Base-by-base conservation (phyloP, 1,140 invertebrate genomes). In the Aphelenchoides besseyi region DNA sequence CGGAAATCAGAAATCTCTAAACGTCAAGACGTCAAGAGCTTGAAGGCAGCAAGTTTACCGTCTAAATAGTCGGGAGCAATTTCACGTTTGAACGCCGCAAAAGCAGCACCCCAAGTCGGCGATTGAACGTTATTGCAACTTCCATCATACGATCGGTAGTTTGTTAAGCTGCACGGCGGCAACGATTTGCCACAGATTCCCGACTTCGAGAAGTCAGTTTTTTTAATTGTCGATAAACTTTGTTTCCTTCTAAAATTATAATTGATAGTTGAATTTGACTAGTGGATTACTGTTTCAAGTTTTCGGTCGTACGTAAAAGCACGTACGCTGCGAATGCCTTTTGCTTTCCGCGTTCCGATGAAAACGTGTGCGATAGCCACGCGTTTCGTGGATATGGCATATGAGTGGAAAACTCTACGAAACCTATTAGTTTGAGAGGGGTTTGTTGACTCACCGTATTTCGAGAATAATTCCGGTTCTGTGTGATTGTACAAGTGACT, bases 121-220 rank as follows among this genome's bases (percentile, higher is more conserved):
- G 69, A 64, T 36, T 59, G 23, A 16, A 81, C 63, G 54, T 78
- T 78, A 48, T 78, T 78, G 57, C 76, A 78, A 57, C 32, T 36
- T 32, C 76, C 76, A 41, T 78, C 76, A 9, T 69, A 54, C 35
- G 37, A 26, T 57, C 75, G 33, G 33, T 79, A 79, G n/a, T 55
- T n/a, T 18, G 29, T 61, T 29, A 35, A 28, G 26, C 57, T 35
- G 3, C 63, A 66, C 23, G 16, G 12, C 16, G 12, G 36, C 30
- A n/a, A n/a, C 9, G 30, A n/a, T 23, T 16, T 26, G 16, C 36
- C 63, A 33, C 63, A 66, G 16, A 59, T 35, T 23, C 63, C 36
- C 16, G 36, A 33, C 36, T 37, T 1, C 16, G 32, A 29, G 12
- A 33, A 53, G 30, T 35, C 12, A 16, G 12, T 66, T 32, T 33